Evolutionary conservation across 2,888 invertebrate genomes (phyloP), one percentile per base, ranked within the genome.

Genomic region (Pedicia rivosa): DNA sequence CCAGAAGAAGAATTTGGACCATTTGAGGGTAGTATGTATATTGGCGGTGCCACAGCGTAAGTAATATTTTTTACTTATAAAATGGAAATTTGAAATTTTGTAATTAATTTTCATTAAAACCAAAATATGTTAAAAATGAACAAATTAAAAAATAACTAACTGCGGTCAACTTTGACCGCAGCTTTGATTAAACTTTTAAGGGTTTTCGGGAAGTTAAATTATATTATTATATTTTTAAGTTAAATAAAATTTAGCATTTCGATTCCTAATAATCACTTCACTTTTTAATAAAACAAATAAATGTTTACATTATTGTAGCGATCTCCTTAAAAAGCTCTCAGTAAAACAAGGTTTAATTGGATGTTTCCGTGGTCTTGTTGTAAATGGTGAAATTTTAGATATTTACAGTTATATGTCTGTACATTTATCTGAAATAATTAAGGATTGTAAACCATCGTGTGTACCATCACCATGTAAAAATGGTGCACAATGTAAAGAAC

Each of bases 401-500:
- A 83, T 94, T 44, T 84, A 88, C 61, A 84, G 83, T 46, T 88
- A 88, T 58, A 87, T 84, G 82, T 84, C 86, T 27, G 87, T 87
- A 20, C 87, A 88, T 62, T 62, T 88, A 37, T 84, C 83, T 34
- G 90, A 88, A 59, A 90, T 92, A 43, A 86, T 87, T 41, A 82
- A 83, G 55, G 88, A 90, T 54, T 94, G 94, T 55, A 86, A 84
- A 53, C 90, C 91, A 1, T 88, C 88, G 0, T 94, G 94, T 59
- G 86, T 87, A 44, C 88, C 90, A 1, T 88, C 88, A 54, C 91
- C 91, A 7, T 94, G 92, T 55, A 78, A 81, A 57, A 91, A 94
- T 56, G 86, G 79, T 31, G 92, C 88, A 0, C 74, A 74, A 44
- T 94, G 87, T 55, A 86, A 86, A 50, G 90, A 92, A 55, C 64